A percentile compares a stretch with the other conserved stretches of the same genome.
phyloP scores from a whole-genome alignment of 2,888 invertebrate species.

The Lobophora halterata region DNA sequence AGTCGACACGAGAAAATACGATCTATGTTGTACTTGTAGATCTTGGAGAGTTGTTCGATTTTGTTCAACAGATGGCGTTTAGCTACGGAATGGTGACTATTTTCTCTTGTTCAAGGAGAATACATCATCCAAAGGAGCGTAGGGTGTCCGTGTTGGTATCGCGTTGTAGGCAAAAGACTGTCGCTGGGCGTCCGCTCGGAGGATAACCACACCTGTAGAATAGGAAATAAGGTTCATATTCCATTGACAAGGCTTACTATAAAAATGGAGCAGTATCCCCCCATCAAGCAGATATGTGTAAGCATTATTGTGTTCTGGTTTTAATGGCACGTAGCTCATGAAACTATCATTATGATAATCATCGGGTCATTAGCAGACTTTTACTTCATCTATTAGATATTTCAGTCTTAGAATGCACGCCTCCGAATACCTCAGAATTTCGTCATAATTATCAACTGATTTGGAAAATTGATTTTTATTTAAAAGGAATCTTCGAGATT shows the following conservation, averaged over 20 bases:
- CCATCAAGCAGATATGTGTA: too few species aligned
- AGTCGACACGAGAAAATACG: slow-evolving; percentile 20
- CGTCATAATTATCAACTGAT: too few species aligned
- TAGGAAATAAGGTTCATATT: slow-evolving; percentile 11
- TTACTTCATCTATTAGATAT: too few species aligned
- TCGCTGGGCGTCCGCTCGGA: slow-evolving; percentile 87
- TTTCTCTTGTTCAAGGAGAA: slow-evolving; percentile 62
- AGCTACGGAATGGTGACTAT: slow-evolving; percentile 36
- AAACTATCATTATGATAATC: too few species aligned
- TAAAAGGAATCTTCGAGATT: too few species aligned
- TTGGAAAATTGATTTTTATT: too few species aligned
- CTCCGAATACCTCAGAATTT: too few species aligned
- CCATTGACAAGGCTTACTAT: not conserved
- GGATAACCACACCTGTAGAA: slow-evolving; percentile 86
- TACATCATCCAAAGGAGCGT: slow-evolving; percentile 73
- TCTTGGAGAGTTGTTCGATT: slow-evolving; percentile 32
- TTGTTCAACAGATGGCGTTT: slow-evolving; percentile 36
- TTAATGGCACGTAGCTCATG: too few species aligned
- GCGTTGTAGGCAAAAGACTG: slow-evolving; percentile 71
- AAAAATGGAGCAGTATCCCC: too few species aligned
- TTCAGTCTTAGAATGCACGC: too few species aligned
- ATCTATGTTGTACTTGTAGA: slow-evolving; percentile 56
- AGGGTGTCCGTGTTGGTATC: slow-evolving; percentile 70
- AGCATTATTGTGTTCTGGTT: too few species aligned
- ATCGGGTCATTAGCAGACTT: too few species aligned